Conservation (phyloP, 2,888 invertebrate genomes). For the Tetropium fuscum region DNA sequence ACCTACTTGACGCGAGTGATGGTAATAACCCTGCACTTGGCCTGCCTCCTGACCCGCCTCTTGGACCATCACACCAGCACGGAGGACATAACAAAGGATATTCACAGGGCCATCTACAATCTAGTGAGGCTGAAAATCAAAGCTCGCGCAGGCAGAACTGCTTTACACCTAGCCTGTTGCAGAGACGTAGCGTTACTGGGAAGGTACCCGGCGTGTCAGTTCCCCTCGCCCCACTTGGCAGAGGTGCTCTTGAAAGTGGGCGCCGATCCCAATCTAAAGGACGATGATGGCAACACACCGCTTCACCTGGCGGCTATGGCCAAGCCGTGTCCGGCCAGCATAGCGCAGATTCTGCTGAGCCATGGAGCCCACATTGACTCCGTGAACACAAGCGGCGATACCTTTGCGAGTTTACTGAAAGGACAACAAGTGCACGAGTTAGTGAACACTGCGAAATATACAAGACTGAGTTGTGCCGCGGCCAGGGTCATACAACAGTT, state of each 20-base stretch:
- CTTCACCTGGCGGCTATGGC: constrained; percentile 87
- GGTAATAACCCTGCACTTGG: constrained; percentile 87
- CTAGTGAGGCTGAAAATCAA: constrained; percentile 78
- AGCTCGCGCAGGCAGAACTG: constrained; percentile 75
- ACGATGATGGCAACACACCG: constrained; percentile 88
- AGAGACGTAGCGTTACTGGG: constrained; percentile 79
- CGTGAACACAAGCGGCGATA: constrained; percentile 81
- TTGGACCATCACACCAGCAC: constrained; percentile 65
- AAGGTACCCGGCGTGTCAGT: constrained; percentile 77
- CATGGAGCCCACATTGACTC: constrained; percentile 90
- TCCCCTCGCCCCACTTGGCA: constrained; percentile 78
- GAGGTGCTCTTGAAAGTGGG: constrained; percentile 83
- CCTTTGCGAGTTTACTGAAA: constrained; percentile 78
- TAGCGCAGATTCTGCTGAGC: constrained; percentile 79
- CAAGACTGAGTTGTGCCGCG: constrained; percentile 87
- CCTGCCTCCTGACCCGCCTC: constrained; percentile 79
- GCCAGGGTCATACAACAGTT: constrained; percentile 83
- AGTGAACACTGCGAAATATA: constrained; percentile 82
- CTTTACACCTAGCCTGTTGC: constrained; percentile 87
- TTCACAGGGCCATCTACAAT: constrained; percentile 81
- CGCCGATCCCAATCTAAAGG: constrained; percentile 82
- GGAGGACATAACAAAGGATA: constrained; percentile 67
- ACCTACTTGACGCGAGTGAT: constrained; percentile 86
- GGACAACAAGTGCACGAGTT: constrained; percentile 74
- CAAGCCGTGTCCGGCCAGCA: constrained; percentile 76